phyloP scores from a whole-genome alignment of 1,140 invertebrate genomes.

The Micrasema minimum region DNA sequence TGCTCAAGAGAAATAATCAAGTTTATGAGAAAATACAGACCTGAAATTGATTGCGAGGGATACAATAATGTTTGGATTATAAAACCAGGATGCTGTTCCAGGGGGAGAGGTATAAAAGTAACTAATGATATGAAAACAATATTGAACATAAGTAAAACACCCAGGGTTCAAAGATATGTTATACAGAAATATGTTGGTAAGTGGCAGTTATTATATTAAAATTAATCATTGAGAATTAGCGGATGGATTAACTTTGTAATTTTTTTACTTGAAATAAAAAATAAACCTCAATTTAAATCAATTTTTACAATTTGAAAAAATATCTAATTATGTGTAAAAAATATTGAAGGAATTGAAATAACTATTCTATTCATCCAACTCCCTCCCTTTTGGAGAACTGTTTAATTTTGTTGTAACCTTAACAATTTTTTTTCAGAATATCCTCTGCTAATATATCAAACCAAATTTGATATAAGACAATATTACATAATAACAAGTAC shows the following conservation, averaged over 20 bases:
- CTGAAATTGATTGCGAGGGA: conserved; percentile 79
- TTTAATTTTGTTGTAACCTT: no score
- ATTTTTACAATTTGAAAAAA: no score
- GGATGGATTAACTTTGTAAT: no score
- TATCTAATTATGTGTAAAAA: no score
- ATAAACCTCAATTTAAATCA: no score
- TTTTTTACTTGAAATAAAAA: no score
- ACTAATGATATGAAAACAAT: conserved; percentile 72
- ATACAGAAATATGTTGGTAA: conserved; percentile 94
- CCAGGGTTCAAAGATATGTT: conserved; percentile 77
- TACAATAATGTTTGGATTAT: conserved; percentile 91
- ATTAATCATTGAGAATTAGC: no score
- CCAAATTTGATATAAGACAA: conserved; percentile 92
- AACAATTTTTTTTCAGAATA: conserved; percentile 76
- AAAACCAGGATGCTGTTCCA: conserved; percentile 87
- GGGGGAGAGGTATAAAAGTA: conserved; percentile 85
- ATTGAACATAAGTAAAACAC: conserved; percentile 67
- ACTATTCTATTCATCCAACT: no score
- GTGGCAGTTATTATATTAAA: no score
- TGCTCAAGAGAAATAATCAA: conserved; percentile 70
- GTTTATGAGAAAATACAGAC: conserved; percentile 71
- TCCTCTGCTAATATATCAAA: conserved; percentile 85
- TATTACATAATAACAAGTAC: conserved; percentile 90
- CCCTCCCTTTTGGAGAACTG: no score
- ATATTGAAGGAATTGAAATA: no score